Evolutionary conservation across 2,888 invertebrate species (phyloP).

Genomic region (Stictocephala bisonia): DNA sequence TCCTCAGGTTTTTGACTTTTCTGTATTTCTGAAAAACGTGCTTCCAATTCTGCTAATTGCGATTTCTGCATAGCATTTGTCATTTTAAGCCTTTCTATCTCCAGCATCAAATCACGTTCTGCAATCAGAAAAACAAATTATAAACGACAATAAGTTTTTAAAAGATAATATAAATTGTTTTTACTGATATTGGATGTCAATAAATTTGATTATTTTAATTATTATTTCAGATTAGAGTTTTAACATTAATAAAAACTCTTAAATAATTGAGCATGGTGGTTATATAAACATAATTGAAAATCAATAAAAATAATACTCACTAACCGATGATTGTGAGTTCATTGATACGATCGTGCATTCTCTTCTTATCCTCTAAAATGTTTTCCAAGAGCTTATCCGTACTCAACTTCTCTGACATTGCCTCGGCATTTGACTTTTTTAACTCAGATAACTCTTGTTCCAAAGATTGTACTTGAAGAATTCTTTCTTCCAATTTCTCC

Average conservation of each 20-base stretch:
- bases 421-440: conserved; percentile 4
- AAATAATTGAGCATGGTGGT: no score
- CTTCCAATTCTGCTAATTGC: conserved; percentile 66
- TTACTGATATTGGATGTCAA: neutral
- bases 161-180: neutral
- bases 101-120: conserved; percentile 68
- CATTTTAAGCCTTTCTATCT: conserved; percentile 67
- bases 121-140: conserved; percentile 54
- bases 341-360: conserved; percentile 69
- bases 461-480: conserved; percentile 66
- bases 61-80: conserved; percentile 65
- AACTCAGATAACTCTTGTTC: conserved; percentile 65
- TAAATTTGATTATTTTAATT: no score
- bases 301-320: no score
- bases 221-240: no score
- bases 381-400: conserved; percentile 70
- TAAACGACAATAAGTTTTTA: neutral
- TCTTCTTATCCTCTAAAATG: conserved; percentile 69
- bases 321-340: conserved; percentile 72
- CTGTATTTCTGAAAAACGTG: no score
- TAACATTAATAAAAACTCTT: no score
- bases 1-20: no score
- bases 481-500: conserved; percentile 66
- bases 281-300: no score
- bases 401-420: conserved; percentile 67